These are phyloP conservation scores for Neuroterus valhalla DNA, from an alignment of 1,140 invertebrate species.

Conservation along the genomic window DNA sequence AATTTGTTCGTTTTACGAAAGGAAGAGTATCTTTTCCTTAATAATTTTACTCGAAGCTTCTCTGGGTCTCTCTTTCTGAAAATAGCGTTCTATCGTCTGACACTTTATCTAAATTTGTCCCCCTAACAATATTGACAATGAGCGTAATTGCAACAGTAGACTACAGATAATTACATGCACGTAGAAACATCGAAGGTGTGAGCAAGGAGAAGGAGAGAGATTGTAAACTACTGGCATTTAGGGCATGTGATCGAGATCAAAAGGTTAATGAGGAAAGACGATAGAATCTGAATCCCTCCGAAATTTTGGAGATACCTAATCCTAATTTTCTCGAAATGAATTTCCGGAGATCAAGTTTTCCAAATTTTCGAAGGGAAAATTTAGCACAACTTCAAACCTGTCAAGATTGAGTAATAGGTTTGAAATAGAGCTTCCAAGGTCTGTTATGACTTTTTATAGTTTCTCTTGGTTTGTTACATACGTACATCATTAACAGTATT, in stretches of 20 bases:
- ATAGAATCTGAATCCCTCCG: background rate
- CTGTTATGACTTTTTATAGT: background rate
- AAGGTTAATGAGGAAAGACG: background rate
- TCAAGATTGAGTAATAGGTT: background rate
- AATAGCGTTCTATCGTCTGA: slow-evolving; percentile 30
- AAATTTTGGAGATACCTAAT: background rate
- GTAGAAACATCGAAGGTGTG: slow-evolving; percentile 54
- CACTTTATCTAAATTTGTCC: slow-evolving; percentile 49
- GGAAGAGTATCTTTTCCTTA: background rate
- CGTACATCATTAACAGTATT: slow-evolving; percentile 24
- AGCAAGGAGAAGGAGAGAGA: slow-evolving; percentile 27
- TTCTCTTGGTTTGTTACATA: slow-evolving; percentile 5
- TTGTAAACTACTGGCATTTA: background rate
- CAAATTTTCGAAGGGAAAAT: slow-evolving; percentile 7
- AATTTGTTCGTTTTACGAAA: slow-evolving; percentile 23
- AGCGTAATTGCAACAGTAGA: slow-evolving; percentile 52
- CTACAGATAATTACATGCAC: slow-evolving; percentile 53
- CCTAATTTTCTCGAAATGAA: background rate
- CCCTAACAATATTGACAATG: slow-evolving; percentile 43
- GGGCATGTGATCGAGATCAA: background rate
- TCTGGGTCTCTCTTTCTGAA: slow-evolving; percentile 23
- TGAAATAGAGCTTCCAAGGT: background rate
- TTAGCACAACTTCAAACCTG: slow-evolving; percentile 1
- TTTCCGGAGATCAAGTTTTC: too few species aligned
- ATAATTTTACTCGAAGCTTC: slow-evolving; percentile 26